phyloP scores from a whole-genome alignment of 2,888 invertebrate genomes.

The Drosophila borealis region DNA sequence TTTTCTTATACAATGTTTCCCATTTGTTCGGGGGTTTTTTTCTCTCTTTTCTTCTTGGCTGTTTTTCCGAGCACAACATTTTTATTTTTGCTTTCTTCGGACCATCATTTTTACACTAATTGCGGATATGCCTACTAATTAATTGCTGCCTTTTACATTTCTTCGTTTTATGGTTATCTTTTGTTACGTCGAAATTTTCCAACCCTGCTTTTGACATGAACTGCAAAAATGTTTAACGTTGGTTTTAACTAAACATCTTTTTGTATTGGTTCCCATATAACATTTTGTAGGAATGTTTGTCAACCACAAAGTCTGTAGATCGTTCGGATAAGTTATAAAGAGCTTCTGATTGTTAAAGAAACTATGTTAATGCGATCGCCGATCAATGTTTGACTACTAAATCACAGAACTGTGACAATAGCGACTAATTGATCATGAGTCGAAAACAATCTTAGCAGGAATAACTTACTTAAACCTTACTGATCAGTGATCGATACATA shows the following conservation, averaged over 20 bases:
- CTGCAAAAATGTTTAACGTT: not conserved
- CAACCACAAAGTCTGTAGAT: not conserved
- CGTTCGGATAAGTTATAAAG: not conserved
- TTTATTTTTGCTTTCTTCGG: conserved; percentile 41
- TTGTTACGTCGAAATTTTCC: conserved; percentile 22
- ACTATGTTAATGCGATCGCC: not conserved
- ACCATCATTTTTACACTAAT: conserved; percentile 79
- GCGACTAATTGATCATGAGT: too few species aligned
- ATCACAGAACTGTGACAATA: too few species aligned
- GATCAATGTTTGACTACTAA: not conserved
- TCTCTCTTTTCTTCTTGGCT: conserved; percentile 22
- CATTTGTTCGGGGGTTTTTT: conserved; percentile 15
- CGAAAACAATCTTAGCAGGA: too few species aligned
- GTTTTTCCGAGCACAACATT: conserved; percentile 45
- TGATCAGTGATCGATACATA: too few species aligned
- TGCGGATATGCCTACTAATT: conserved; percentile 76
- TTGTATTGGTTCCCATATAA: not conserved
- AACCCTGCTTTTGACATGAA: conserved; percentile 46
- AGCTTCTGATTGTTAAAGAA: not conserved
- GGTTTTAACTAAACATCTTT: not conserved
- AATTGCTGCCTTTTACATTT: conserved; percentile 53
- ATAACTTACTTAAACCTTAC: too few species aligned
- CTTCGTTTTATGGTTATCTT: conserved; percentile 26
- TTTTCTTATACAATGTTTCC: conserved; percentile 42
- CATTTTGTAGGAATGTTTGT: too few species aligned